Evolutionary conservation across 2,113 vertebrate genomes (phyloP), one percentile per base, ranked within the genome.

Genomic region (Varanus salvator): DNA sequence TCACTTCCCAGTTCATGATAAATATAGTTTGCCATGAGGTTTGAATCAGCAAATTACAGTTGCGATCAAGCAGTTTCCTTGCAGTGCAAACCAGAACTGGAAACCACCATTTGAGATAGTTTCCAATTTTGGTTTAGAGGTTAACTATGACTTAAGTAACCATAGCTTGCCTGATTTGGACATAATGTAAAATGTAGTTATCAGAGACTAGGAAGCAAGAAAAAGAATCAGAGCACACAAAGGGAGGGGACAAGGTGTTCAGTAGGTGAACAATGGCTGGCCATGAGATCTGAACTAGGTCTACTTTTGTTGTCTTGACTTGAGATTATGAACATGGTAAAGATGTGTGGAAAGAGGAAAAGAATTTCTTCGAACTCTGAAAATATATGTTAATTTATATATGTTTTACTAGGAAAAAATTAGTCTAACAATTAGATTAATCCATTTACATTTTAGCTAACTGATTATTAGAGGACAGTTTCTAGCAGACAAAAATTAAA

Each of bases 161-260:
- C 38, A 84, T 68, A 48, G 82, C 23, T 84, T 84, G 31, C 60
- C 82, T 68, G 44, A 84, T 44, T 84, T 84, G 64, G 82, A 38
- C n/a, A 44, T 83, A 83, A 83, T 83, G 81, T 29, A 27, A 27
- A 44, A 21, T 84, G 66, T 84, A 68, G 38, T 68, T 68, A 68
- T 29, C 64, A 68, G 14, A 44, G 44, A 15, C 34, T 27, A 84
- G 21, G 64, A 84, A 66, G 38, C 15, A 19, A 11, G 38, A 52
- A 38, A 68, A 38, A 19, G 38, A 82, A 60, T 81, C 54, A 81
- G 29, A 57, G 19, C n/a, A n/a, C 21, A 17, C 29, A 80, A 80
- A 80, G 78, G 78, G n/a, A n/a, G 54, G 31, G 27, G 19, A 80
- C 50, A 57, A 3, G 7, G 4, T 21, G 31, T 31, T 80, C 29